Percentiles rank a stretch among this genome's conserved stretches.
Conservation (phyloP, 2,797 vertebrate genomes). For the Vireo griseus region DNA sequence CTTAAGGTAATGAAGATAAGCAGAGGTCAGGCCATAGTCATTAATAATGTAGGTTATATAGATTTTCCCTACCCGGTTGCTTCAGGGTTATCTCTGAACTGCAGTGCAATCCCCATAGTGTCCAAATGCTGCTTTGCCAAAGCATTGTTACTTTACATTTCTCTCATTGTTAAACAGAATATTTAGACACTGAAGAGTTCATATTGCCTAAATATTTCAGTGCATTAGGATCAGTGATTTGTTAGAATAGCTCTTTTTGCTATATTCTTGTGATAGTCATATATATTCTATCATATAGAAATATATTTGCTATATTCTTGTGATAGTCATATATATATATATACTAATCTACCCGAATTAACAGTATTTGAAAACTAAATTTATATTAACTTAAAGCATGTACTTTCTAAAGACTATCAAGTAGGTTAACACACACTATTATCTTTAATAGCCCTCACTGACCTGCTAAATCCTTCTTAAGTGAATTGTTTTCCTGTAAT, state of each 20-base stretch:
- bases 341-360: background rate
- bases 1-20: slow-evolving; percentile 59
- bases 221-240: background rate
- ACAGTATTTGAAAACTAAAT: background rate
- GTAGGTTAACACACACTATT: background rate
- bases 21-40: slow-evolving; percentile 35
- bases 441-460: background rate
- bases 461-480: background rate
- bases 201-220: background rate
- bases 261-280: background rate
- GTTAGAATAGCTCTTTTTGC: background rate
- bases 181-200: background rate
- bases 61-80: slow-evolving; percentile 42
- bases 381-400: background rate
- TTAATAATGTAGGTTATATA: slow-evolving; percentile 53
- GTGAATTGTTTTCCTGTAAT: background rate
- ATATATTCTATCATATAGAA: too few species aligned
- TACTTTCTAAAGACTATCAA: background rate
- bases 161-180: background rate
- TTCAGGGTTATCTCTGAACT: slow-evolving; percentile 53
- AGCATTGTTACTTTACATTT: background rate
- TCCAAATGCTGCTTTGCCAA: background rate
- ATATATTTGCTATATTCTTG: background rate
- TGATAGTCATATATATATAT: background rate
- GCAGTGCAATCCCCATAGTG: slow-evolving; percentile 8